These are phyloP conservation scores for Latrodectus hesperus DNA, from an alignment of 2,888 invertebrate genomes.

Conservation along the genomic window DNA sequence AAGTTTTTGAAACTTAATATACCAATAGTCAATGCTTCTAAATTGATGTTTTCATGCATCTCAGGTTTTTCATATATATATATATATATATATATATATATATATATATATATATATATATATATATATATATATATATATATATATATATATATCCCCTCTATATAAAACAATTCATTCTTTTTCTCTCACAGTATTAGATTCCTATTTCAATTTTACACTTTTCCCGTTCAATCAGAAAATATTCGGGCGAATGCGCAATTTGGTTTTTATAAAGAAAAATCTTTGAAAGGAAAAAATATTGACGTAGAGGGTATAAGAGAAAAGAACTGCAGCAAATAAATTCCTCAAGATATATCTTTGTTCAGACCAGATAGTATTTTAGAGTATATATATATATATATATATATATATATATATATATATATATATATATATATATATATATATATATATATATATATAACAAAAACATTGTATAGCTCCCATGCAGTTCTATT, in stretches of 20 bases:
- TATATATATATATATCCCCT: background rate
- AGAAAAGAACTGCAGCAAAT: conserved; percentile 30
- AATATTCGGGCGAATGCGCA: conserved; percentile 47
- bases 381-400: background rate
- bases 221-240: conserved; percentile 47
- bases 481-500: background rate
- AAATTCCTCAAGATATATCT: conserved; percentile 42
- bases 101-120: no score
- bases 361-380: conserved; percentile 24
- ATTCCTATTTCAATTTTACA: conserved; percentile 56
- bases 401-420: background rate
- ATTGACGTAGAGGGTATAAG: background rate
- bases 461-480: background rate
- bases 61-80: no score
- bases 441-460: background rate
- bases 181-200: conserved; percentile 15
- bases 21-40: no score
- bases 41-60: no score
- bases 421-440: background rate
- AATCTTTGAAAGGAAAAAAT: conserved; percentile 13
- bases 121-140: background rate
- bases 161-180: conserved; percentile 24
- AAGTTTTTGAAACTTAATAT: no score
- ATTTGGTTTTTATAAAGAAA: conserved; percentile 58
- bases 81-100: no score